Evolutionary conservation across 2,888 invertebrate genomes (phyloP), one percentile per base, ranked within the genome.

Genomic region (Drosophila setosimentum): DNA sequence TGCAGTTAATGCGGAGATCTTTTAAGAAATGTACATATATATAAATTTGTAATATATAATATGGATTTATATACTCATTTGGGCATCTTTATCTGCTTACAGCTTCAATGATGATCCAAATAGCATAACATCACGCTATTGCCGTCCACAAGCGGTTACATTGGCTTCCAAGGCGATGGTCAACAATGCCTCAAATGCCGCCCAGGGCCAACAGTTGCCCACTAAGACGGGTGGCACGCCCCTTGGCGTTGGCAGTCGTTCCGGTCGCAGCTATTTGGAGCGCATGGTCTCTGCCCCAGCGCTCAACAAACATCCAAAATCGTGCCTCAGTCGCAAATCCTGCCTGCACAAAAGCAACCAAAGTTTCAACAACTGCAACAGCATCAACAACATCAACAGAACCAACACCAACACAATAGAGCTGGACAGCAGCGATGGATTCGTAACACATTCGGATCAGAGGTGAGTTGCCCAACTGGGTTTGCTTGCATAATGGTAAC

Each of bases 311-410:
- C 92, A 92, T 70, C 95, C 95, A 7, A 94, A 94, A 76, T 95
- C 95, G 33, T 94, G 94, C 80, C 91, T 95, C 45, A 94, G 91
- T 67, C 91, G 92, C 66, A 91, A 91, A 80, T 90, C 91, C 83
- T 91, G 92, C 91, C 89, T 88, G 70, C 87, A 91, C 65, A 84
- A 80, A 62, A 42, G 60, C 68, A 80, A 75, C 45, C 72, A 74
- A 72, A 60, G 62, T 55, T 35, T 49, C 64, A 55, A 8, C 33
- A 53, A 37, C 54, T 33, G 68, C 62, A 62, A 65, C 63, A 30
- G 64, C 73, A 4, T 63, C 33, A 65, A 69, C 64, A 51, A 18
- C 11, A 21, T 57, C 37, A 24, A 76, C 81, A 50, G 54, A 65
- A n/a, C 2, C 18, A 35, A 33, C 27, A 63, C 64, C 54, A 73